Conservation (phyloP, 2,797 vertebrate genomes). For the Arctocebus calabarensis region DNA sequence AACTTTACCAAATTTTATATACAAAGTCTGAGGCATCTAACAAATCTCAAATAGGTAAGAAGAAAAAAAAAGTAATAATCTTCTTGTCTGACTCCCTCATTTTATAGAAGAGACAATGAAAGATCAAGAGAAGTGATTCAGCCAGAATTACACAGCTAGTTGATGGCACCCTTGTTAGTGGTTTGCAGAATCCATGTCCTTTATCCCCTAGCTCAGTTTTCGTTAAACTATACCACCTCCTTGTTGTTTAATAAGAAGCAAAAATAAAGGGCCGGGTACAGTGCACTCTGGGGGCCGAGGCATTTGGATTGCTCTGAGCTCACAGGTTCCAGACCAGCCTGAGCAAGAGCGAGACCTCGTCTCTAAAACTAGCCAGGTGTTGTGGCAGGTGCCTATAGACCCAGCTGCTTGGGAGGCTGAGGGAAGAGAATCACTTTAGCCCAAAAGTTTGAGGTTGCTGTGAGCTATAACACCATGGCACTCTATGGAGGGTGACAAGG, state of each 20-base stretch:
- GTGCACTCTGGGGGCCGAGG: no score
- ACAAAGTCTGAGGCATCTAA: constrained; percentile 19
- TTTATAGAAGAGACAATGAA: constrained; percentile 48
- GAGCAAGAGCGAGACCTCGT: no score
- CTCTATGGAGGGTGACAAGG: no score
- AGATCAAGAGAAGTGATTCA: background rate
- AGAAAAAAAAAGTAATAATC: background rate
- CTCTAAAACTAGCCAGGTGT: no score
- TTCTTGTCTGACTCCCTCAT: background rate
- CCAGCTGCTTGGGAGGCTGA: no score
- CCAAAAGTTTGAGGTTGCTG: no score
- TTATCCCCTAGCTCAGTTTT: background rate
- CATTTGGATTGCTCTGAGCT: no score
- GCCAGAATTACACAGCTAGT: background rate
- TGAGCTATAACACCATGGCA: no score
- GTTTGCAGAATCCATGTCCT: background rate
- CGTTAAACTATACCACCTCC: constrained; percentile 16
- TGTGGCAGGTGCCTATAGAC: no score
- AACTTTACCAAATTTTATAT: constrained; percentile 27
- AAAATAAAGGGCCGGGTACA: background rate
- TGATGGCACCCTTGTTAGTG: background rate
- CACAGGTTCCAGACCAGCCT: no score
- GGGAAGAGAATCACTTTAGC: no score
- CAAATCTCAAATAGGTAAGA: constrained; percentile 26
- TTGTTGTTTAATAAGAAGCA: constrained; percentile 25